These are phyloP conservation scores for Sinosuthora webbiana DNA, from an alignment of 2,113 vertebrate species.

Conservation along the genomic window DNA sequence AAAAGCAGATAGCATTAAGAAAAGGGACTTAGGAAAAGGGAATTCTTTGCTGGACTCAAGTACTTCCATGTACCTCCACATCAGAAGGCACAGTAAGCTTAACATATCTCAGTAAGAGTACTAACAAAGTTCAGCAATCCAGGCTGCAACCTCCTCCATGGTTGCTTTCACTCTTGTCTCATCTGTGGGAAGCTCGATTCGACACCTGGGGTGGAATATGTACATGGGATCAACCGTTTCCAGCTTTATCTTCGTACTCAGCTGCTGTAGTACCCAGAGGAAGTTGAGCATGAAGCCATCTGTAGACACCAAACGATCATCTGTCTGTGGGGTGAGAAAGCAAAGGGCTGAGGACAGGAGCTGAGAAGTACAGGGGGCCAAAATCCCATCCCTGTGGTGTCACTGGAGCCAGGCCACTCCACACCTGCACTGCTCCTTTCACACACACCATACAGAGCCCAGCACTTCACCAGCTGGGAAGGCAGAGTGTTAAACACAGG, in stretches of 20 bases:
- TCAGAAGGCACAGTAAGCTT: neutral
- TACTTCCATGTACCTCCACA: neutral
- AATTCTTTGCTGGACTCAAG: neutral
- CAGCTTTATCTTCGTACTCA: conserved; percentile 97
- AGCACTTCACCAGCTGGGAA: neutral
- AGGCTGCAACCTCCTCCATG: conserved; percentile 90
- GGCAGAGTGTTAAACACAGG: neutral
- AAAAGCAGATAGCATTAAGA: neutral
- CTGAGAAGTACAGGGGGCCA: neutral
- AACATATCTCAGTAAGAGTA: neutral
- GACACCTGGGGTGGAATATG: conserved; percentile 93
- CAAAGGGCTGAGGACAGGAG: neutral
- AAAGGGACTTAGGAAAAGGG: neutral
- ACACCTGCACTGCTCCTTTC: neutral
- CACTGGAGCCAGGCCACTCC: neutral
- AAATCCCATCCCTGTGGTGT: neutral
- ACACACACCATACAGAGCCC: neutral
- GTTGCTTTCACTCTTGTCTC: conserved; percentile 94
- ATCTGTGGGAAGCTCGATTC: conserved; percentile 85
- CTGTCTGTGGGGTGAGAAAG: conserved; percentile 77
- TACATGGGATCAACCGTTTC: conserved; percentile 98
- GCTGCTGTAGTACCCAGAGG: conserved; percentile 95
- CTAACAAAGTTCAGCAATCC: conserved; percentile 91
- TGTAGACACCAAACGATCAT: conserved; percentile 94
- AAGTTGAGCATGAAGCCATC: conserved; percentile 99